Conservation (phyloP, 1,140 invertebrate genomes). For the Drosophila subobscura region DNA sequence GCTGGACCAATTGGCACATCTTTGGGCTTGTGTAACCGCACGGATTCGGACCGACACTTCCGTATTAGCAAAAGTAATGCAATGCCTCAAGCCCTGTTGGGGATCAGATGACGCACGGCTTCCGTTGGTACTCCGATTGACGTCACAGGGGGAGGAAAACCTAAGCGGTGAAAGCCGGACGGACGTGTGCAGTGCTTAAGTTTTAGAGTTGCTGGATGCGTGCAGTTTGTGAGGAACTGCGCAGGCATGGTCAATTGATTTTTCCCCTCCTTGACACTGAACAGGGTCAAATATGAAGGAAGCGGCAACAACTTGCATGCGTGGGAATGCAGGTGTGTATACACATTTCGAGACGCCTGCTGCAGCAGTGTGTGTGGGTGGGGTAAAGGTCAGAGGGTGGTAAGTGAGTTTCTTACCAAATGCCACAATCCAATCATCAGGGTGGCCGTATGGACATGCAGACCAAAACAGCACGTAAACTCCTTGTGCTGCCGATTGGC, state of each 20-base stretch:
- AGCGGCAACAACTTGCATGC: constrained; percentile 35
- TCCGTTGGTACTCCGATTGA: constrained; percentile 15
- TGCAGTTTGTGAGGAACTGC: constrained; percentile 52
- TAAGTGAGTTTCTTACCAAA: constrained; percentile 86
- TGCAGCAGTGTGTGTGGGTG: constrained; percentile 4
- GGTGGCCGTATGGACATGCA: constrained; percentile 92
- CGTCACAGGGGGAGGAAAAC: constrained; percentile 38
- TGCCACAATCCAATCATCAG: constrained; percentile 92
- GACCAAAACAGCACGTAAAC: constrained; percentile 91
- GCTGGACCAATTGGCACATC: neutral
- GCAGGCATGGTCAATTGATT: constrained; percentile 62
- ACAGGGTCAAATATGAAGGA: constrained; percentile 60
- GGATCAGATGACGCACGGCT: constrained; percentile 26
- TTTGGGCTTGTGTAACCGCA: neutral
- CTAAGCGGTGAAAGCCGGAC: neutral
- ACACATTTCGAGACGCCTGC: neutral
- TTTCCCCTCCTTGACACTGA: constrained; percentile 73
- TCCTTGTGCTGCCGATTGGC: constrained; percentile 85
- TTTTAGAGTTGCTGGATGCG: constrained; percentile 18
- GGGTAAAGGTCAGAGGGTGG: constrained; percentile 28
- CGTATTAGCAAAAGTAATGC: too few relatives aligned
- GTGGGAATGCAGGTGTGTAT: constrained; percentile 34
- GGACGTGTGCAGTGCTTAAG: neutral
- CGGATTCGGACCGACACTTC: too few relatives aligned
- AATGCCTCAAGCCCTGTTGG: too few relatives aligned